Percentiles rank a stretch among this genome's conserved stretches.
phyloP scores from a whole-genome alignment of 2,113 vertebrate species.

The Mormoops blainvillei region DNA sequence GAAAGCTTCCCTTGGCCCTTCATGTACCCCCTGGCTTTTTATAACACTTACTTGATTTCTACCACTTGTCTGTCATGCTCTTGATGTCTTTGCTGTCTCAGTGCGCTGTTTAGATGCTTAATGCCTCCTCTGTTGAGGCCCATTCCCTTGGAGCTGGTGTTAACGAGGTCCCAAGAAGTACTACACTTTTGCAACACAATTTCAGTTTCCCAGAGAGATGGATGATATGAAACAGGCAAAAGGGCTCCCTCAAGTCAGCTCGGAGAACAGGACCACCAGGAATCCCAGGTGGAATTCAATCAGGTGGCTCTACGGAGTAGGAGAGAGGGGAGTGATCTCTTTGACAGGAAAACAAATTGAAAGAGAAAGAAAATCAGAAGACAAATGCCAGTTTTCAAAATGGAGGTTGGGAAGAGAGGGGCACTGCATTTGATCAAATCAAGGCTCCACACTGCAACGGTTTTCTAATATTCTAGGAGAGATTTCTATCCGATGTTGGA shows the following conservation, averaged over 20 bases:
- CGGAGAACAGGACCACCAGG: background rate
- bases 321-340: background rate
- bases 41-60: conserved; percentile 28
- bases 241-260: background rate
- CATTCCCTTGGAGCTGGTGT: background rate
- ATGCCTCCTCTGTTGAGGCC: background rate
- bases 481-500: background rate
- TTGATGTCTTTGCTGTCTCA: background rate
- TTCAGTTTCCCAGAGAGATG: conserved; percentile 26
- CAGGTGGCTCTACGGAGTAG: background rate
- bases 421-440: background rate
- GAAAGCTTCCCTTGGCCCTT: conserved; percentile 23
- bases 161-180: conserved; percentile 44
- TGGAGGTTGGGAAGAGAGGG: background rate
- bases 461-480: background rate
- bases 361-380: conserved; percentile 39
- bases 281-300: background rate
- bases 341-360: conserved; percentile 17
- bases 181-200: background rate
- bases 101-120: conserved; percentile 28
- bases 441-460: background rate
- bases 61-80: conserved; percentile 5
- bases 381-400: background rate
- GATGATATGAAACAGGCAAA: background rate
- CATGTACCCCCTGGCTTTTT: conserved; percentile 1